Percentiles rank a stretch among this genome's conserved stretches.
Conservation (phyloP, 2,888 invertebrate genomes). For the Lamellibrachia satsuma region DNA sequence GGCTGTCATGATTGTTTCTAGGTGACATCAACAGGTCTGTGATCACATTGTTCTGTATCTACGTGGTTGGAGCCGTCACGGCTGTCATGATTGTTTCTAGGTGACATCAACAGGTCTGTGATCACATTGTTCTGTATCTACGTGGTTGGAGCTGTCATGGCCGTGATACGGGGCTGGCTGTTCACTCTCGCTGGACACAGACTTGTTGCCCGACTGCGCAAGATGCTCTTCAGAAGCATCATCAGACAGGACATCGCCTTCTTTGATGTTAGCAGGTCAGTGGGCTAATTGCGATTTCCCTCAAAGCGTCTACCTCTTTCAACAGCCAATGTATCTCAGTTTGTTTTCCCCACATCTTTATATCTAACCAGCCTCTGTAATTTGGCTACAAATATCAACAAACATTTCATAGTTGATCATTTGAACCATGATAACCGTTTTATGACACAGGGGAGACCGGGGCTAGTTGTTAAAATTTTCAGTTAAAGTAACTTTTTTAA, state of each 20-base stretch:
- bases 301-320: neutral
- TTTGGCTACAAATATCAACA: too few relatives aligned
- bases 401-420: too few relatives aligned
- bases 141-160: constrained; percentile 51
- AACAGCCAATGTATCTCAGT: too few relatives aligned
- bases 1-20: constrained; percentile 38
- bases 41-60: constrained; percentile 48
- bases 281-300: neutral
- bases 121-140: constrained; percentile 57
- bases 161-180: constrained; percentile 55
- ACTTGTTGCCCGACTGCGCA: constrained; percentile 60
- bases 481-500: too few relatives aligned
- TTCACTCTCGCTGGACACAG: constrained; percentile 62
- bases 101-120: constrained; percentile 54
- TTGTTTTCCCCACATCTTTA: too few relatives aligned
- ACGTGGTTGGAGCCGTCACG: neutral
- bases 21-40: constrained; percentile 56
- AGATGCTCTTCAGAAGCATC: constrained; percentile 52
- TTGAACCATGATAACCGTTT: too few relatives aligned
- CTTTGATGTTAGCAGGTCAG: constrained; percentile 61
- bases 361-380: too few relatives aligned
- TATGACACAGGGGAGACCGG: too few relatives aligned
- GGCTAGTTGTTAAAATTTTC: too few relatives aligned
- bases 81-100: constrained; percentile 42
- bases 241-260: constrained; percentile 61